phyloP scores from a whole-genome alignment of 2,113 vertebrate genomes.

The Pao palembangensis region DNA sequence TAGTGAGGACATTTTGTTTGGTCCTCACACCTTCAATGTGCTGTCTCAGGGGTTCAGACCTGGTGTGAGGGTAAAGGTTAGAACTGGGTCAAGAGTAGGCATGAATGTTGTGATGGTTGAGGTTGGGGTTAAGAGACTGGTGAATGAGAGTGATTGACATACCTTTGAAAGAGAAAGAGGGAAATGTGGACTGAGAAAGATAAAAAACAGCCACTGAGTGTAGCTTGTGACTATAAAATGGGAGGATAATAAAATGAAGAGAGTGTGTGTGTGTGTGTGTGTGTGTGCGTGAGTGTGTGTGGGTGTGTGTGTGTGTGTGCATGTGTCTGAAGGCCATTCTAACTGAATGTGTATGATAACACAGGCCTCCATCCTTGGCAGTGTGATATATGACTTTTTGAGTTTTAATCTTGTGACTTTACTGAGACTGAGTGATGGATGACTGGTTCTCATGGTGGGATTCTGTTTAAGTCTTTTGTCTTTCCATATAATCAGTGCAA shows the following conservation, averaged over 20 bases:
- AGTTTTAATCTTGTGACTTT: slow-evolving; percentile 38
- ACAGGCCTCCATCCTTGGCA: slow-evolving; percentile 58
- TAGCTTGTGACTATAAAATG: background rate
- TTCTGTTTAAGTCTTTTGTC: slow-evolving; percentile 4
- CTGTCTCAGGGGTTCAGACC: too few relatives aligned
- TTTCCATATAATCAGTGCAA: background rate
- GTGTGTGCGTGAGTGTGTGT: background rate
- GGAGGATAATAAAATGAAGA: too few relatives aligned
- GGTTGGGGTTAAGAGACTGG: too few relatives aligned
- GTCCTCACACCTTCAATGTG: too few relatives aligned
- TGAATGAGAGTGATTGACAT: too few relatives aligned
- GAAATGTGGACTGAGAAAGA: slow-evolving; percentile 15
- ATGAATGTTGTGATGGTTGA: too few relatives aligned
- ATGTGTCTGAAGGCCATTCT: slow-evolving; percentile 35
- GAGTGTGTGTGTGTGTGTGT: too few relatives aligned
- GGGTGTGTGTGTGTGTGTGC: slow-evolving; percentile 9
- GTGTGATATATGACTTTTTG: slow-evolving; percentile 20
- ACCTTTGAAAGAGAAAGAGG: too few relatives aligned
- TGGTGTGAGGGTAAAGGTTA: too few relatives aligned
- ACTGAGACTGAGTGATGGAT: slow-evolving; percentile 42
- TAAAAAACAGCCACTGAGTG: slow-evolving; percentile 6
- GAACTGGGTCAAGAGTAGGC: too few relatives aligned
- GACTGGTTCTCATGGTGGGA: slow-evolving; percentile 19
- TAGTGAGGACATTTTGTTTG: too few relatives aligned
- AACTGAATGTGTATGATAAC: slow-evolving; percentile 33